Evolutionary conservation across 1,140 invertebrate species (phyloP), one percentile per base, ranked within the genome.

Genomic region (Venustaconcha ellipsiformis): DNA sequence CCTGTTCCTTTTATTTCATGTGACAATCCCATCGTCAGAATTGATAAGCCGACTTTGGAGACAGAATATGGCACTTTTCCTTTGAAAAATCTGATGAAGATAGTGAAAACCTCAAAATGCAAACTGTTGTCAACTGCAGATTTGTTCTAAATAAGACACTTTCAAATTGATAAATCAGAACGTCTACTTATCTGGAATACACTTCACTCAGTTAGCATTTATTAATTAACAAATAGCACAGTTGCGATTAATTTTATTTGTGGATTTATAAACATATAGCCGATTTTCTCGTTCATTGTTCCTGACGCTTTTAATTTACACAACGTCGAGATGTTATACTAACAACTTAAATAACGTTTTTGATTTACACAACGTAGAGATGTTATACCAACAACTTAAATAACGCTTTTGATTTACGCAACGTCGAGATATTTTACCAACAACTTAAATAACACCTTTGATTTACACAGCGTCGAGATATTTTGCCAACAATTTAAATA

Each of bases 31-130:
- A 84, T 84, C 14, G 80, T 79, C 13, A 87, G 62, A 14, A 85
- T 74, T 18, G 83, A 85, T 82, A 85, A 83, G n/a, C 81, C 84
- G 14, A 84, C 79, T 62, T 86, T 86, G n/a, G 73, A 80, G 23
- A 87, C 78, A n/a, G 83, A 76, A 76, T 87, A 87, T 14, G 85
- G 80, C 2, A 83, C 84, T 74, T 87, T 87, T 1, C 85, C 85
- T 76, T 84, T 85, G 67, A 85, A 87, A 74, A 87, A 87, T 64
- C 85, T 87, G 69, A 70, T 23, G 62, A 67, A 66, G 64, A 68
- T 64, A 69, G 8, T 65, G 37, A 30, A 17, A 69, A 14, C 23
- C 14, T 57, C 55, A 20, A 55, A 48, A 48, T 63, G 55, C n/a
- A 17, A 8, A 59, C 64, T 62, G 13, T 74, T 60, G 56, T 13